phyloP scores from a whole-genome alignment of 2,797 vertebrate species.

The Decapterus maruadsi region DNA sequence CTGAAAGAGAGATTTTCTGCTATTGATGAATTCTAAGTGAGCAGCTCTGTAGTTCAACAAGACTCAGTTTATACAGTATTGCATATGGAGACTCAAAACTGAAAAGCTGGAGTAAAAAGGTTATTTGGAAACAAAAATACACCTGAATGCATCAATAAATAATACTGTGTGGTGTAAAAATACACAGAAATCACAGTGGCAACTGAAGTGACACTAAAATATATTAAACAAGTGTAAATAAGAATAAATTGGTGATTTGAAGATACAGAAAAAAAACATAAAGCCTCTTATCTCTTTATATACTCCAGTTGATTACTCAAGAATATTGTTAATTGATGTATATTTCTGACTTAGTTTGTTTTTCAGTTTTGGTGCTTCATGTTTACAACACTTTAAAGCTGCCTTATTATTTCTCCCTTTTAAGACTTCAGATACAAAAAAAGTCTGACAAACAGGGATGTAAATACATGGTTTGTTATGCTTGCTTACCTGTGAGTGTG shows the following conservation, averaged over 20 bases:
- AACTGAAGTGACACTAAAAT: not conserved
- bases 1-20: not conserved
- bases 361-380: not conserved
- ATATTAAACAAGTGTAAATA: not conserved
- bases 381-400: not conserved
- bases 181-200: not conserved
- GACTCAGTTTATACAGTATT: not conserved
- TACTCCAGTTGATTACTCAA: not conserved
- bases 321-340: not conserved
- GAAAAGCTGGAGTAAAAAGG: not conserved
- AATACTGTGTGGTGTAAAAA: not conserved
- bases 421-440: not conserved
- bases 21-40: not conserved
- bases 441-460: not conserved
- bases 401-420: not conserved
- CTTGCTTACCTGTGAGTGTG: conserved; percentile 87
- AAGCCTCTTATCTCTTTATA: not conserved
- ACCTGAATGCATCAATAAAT: not conserved
- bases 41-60: not conserved
- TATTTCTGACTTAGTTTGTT: not conserved
- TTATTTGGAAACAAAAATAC: not conserved
- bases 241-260: not conserved
- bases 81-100: not conserved
- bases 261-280: not conserved
- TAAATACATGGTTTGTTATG: not conserved